phyloP scores from a whole-genome alignment of 2,797 vertebrate species.

The Erithacus rubecula region DNA sequence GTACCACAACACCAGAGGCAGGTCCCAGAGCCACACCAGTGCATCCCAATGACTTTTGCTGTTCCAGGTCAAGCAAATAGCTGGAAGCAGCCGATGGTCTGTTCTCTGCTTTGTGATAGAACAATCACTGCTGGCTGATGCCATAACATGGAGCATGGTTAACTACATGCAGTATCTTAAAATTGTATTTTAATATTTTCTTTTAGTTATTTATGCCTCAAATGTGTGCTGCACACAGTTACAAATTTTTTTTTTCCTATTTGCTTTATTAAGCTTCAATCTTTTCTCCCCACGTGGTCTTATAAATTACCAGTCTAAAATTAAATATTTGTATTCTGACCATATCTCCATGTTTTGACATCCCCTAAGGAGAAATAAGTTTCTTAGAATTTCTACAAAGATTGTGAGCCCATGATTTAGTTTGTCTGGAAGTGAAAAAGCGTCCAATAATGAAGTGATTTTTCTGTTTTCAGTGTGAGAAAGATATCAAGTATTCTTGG shows the following conservation, averaged over 20 bases:
- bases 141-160: constrained; percentile 68
- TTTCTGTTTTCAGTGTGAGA: constrained; percentile 99
- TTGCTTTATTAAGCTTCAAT: background rate
- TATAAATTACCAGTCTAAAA: background rate
- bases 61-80: constrained; percentile 60
- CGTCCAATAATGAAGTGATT: constrained; percentile 87
- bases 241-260: background rate
- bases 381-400: constrained; percentile 40
- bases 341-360: constrained; percentile 71
- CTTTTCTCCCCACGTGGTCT: background rate
- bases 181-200: background rate
- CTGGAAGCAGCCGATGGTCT: constrained; percentile 27
- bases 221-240: background rate
- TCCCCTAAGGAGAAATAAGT: constrained; percentile 6
- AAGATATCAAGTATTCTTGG: constrained; percentile 99
- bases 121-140: constrained; percentile 23
- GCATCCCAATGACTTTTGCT: constrained; percentile 60
- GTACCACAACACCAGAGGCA: constrained; percentile 70
- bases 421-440: constrained; percentile 73
- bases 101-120: constrained; percentile 39
- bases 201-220: background rate
- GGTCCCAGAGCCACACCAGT: constrained; percentile 63
- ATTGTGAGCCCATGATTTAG: constrained; percentile 68
- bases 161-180: background rate
- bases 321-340: background rate